A percentile compares a stretch with the other conserved stretches of the same genome.
These are phyloP conservation scores for Himantopus leucocephalus DNA, from an alignment of 2,113 vertebrate genomes.

Conservation along the genomic window DNA sequence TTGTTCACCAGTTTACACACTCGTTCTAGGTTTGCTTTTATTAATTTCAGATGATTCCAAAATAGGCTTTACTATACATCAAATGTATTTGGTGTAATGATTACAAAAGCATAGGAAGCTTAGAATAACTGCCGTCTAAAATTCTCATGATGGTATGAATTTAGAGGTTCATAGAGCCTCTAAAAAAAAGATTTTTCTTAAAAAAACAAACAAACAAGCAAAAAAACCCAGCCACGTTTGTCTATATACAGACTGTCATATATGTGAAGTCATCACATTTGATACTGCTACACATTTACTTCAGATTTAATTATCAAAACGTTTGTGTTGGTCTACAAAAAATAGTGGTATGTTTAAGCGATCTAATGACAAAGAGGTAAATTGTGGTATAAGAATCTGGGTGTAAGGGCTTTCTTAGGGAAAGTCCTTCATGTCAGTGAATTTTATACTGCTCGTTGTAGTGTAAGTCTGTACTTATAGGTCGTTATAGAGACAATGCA, in stretches of 20 bases:
- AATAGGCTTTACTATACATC: neutral
- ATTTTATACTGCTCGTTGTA: rapidly evolving
- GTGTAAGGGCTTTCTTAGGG: neutral
- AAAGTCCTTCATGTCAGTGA: neutral
- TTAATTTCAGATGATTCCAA: neutral
- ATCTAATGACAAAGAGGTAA: neutral
- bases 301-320: neutral
- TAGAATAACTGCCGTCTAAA: neutral
- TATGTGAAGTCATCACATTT: neutral
- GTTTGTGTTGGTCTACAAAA: neutral
- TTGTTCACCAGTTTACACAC: neutral
- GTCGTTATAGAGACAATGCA: neutral
- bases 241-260: neutral
- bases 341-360: rapidly evolving
- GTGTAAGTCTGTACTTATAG: neutral
- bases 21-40: neutral
- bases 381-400: neutral
- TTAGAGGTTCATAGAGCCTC: neutral
- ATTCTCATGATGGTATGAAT: neutral
- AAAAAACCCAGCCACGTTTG: too few species aligned
- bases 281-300: neutral
- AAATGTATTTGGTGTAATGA: neutral
- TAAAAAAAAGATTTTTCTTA: too few species aligned
- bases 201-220: neutral
- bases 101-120: neutral